These are phyloP conservation scores for Tokudaia tokunoshimensis DNA, from an alignment of 2,797 vertebrate species.

Conservation along the genomic window DNA sequence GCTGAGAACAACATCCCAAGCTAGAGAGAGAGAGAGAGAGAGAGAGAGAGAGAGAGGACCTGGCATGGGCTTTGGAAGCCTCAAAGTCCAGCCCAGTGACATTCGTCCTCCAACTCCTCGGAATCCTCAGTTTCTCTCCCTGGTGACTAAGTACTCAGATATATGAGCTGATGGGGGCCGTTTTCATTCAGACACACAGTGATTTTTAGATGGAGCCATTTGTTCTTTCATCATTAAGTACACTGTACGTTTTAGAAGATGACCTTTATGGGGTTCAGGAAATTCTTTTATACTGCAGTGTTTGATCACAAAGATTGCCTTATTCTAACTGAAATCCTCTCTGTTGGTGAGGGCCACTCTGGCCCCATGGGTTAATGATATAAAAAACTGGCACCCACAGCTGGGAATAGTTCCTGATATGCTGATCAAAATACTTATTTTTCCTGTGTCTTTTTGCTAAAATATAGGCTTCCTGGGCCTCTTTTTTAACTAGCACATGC, in stretches of 20 bases:
- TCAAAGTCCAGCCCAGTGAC: neutral
- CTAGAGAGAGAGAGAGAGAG: too few species aligned
- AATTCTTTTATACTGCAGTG: neutral
- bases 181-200: neutral
- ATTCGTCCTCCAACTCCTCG: neutral
- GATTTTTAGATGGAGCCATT: neutral
- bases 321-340: neutral
- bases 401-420: neutral
- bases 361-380: neutral
- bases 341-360: neutral
- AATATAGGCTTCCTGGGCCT: neutral
- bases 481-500: neutral
- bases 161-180: neutral
- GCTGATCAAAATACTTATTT: neutral
- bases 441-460: slow-evolving; percentile 21
- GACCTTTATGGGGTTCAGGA: neutral
- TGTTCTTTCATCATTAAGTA: neutral
- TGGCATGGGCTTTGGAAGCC: neutral
- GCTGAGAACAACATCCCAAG: too few species aligned
- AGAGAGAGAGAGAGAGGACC: too few species aligned
- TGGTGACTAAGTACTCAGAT: neutral
- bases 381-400: neutral
- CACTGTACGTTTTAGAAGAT: neutral
- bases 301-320: neutral
- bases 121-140: neutral